A percentile compares a stretch with the other conserved stretches of the same genome.
Conservation (phyloP, 2,113 vertebrate species). For the Antechinus stuartii region DNA sequence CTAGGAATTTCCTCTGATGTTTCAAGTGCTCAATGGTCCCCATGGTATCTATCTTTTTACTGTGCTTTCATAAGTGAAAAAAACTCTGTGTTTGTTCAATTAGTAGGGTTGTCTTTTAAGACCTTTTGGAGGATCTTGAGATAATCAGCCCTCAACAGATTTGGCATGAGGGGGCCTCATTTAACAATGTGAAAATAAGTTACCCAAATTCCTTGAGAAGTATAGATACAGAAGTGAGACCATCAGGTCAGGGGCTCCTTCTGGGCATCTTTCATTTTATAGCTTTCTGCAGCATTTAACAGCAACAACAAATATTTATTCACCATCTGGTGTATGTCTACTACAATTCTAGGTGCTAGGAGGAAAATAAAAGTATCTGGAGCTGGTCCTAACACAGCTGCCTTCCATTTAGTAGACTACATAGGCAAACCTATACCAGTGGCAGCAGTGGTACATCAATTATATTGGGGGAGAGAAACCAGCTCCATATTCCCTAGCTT, state of each 20-base stretch:
- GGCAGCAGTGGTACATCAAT: not conserved
- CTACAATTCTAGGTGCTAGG: not conserved
- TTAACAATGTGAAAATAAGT: not conserved
- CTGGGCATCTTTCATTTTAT: conserved; percentile 7
- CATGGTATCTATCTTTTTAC: not conserved
- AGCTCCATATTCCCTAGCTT: not conserved
- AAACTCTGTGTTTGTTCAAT: not conserved
- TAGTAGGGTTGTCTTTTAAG: not conserved
- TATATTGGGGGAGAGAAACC: not conserved
- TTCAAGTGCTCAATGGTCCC: not conserved
- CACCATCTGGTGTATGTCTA: conserved; percentile 1
- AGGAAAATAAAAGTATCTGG: conserved; percentile 4
- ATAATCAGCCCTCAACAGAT: not conserved
- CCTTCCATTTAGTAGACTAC: not conserved
- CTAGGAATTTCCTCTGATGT: not conserved
- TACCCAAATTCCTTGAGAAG: not conserved
- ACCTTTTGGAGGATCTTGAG: not conserved
- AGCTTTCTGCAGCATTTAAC: not conserved
- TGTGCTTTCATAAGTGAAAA: not conserved
- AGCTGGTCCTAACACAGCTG: conserved; percentile 1
- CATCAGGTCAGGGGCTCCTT: not conserved
- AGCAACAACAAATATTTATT: conserved; percentile 5
- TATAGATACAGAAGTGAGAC: not conserved
- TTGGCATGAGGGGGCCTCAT: not conserved
- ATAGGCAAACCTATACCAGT: not conserved